A percentile compares a stretch with the other conserved stretches of the same genome.
Conservation (phyloP, 2,888 invertebrate genomes). For the Melipona bicolor region DNA sequence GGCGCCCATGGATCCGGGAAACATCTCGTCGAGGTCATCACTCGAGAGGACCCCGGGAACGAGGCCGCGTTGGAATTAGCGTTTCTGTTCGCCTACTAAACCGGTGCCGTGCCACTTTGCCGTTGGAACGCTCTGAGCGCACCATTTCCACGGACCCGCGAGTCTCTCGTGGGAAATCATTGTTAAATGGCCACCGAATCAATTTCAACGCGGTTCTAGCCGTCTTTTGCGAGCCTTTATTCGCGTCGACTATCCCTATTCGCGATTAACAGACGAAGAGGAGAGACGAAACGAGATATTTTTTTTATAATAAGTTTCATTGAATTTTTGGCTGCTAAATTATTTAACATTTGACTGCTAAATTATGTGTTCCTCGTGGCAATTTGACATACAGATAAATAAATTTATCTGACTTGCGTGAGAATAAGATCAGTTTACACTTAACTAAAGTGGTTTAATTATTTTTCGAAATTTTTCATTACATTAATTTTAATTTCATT, state of each 20-base stretch:
- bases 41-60: conserved; percentile 71
- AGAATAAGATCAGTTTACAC: too few relatives aligned
- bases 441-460: too few relatives aligned
- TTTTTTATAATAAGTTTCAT: not conserved
- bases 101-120: conserved; percentile 68
- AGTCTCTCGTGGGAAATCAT: conserved; percentile 60
- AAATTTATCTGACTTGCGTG: too few relatives aligned
- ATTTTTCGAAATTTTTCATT: too few relatives aligned
- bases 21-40: conserved; percentile 75
- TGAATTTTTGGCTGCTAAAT: not conserved
- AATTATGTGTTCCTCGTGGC: too few relatives aligned
- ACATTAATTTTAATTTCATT: too few relatives aligned
- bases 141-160: conserved; percentile 53
- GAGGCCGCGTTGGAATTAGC: conserved; percentile 76
- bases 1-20: conserved; percentile 53
- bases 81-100: conserved; percentile 73
- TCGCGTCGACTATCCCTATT: conserved; percentile 30
- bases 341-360: too few relatives aligned
- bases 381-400: too few relatives aligned
- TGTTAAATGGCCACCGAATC: conserved; percentile 46
- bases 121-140: conserved; percentile 25
- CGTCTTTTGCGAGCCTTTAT: conserved; percentile 42
- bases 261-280: conserved; percentile 13
- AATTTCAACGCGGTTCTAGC: conserved; percentile 22
- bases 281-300: not conserved